A percentile compares a stretch with the other conserved stretches of the same genome.
phyloP scores from a whole-genome alignment of 2,797 vertebrate genomes.

The Tenualosa thibaudeaui region DNA sequence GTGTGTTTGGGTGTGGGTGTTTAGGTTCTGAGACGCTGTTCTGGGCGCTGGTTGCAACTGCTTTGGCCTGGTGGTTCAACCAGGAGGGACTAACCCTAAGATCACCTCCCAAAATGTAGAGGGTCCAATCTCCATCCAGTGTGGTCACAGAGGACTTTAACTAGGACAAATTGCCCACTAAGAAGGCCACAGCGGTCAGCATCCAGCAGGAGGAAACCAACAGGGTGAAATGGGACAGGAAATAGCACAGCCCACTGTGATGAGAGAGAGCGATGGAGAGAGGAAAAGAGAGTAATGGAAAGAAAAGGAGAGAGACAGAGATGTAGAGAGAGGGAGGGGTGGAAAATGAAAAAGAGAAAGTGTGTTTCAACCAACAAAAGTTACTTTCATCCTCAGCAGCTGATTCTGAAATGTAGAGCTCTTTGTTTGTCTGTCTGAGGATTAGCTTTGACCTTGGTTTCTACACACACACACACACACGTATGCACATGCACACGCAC shows the following conservation, averaged over 20 bases:
- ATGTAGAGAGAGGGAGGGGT: slow-evolving; percentile 36
- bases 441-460: slow-evolving; percentile 32
- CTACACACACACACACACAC: background rate
- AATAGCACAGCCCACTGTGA: background rate
- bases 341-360: background rate
- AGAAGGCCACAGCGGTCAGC: background rate
- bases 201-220: background rate
- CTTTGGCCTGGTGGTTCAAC: background rate
- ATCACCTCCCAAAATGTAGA: background rate
- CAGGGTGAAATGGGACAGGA: background rate
- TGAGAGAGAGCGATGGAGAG: background rate
- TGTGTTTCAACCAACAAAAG: background rate
- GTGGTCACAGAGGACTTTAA: background rate
- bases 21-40: background rate
- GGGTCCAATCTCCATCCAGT: background rate
- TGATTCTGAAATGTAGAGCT: slow-evolving; percentile 24
- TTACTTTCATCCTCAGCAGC: slow-evolving; percentile 4
- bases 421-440: slow-evolving; percentile 35
- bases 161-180: background rate
- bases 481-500: background rate
- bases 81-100: background rate
- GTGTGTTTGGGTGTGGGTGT: background rate
- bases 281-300: slow-evolving; percentile 36
- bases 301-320: background rate
- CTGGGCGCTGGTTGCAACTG: background rate